phyloP scores from a whole-genome alignment of 2,797 vertebrate genomes.

The Semotilus atromaculatus region DNA sequence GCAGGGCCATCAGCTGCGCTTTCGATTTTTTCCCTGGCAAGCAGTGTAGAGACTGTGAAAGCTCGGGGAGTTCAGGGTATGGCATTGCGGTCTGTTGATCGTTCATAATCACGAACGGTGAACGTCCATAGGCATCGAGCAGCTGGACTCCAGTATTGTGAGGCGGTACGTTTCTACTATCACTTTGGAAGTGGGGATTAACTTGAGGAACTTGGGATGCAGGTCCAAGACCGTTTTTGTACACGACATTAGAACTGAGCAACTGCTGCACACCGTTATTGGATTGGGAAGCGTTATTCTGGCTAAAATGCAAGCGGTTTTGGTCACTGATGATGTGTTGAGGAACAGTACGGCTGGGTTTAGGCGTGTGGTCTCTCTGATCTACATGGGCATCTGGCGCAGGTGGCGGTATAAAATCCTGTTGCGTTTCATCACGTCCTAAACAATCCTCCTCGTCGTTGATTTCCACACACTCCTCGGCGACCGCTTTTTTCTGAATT shows the following conservation, averaged over 20 bases:
- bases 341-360: slow-evolving; percentile 19
- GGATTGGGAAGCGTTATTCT: slow-evolving; percentile 43
- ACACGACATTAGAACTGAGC: slow-evolving; percentile 5
- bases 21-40: slow-evolving; percentile 58
- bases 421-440: slow-evolving; percentile 4
- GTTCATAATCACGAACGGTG: slow-evolving; percentile 8
- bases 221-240: slow-evolving; percentile 42
- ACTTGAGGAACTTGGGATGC: slow-evolving; percentile 25
- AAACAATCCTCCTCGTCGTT: slow-evolving; percentile 35
- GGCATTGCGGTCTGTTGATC: not conserved
- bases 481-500: not conserved
- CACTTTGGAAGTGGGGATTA: slow-evolving; percentile 2
- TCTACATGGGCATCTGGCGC: not conserved
- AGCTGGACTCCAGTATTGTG: slow-evolving; percentile 31
- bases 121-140: slow-evolving; percentile 5
- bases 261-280: slow-evolving; percentile 33
- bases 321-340: slow-evolving; percentile 41
- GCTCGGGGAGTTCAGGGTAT: slow-evolving; percentile 34
- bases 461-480: not conserved
- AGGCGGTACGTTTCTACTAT: not conserved
- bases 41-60: slow-evolving; percentile 21
- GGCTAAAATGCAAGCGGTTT: slow-evolving; percentile 16
- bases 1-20: slow-evolving; percentile 61
- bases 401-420: slow-evolving; percentile 5
- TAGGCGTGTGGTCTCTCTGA: slow-evolving; percentile 32